Percentiles rank a stretch among this genome's conserved stretches.
Conservation (phyloP, 2,113 vertebrate species). For the Catharus bicknelli region DNA sequence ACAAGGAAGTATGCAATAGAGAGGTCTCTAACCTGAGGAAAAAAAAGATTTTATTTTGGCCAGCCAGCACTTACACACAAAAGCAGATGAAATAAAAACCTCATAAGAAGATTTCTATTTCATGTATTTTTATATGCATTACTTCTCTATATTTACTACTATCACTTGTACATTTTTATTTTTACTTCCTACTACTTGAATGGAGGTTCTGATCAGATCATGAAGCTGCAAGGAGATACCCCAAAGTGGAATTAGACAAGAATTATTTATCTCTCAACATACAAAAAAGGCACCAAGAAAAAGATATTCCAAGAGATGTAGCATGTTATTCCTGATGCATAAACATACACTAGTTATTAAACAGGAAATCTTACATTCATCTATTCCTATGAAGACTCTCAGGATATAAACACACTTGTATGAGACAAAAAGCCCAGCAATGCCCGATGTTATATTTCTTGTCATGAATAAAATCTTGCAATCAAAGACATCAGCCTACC, state of each 20-base stretch:
- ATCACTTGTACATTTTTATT: background rate
- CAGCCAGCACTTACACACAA: background rate
- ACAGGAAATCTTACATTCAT: background rate
- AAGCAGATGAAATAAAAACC: background rate
- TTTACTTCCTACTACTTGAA: background rate
- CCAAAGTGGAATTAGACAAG: background rate
- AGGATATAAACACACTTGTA: background rate
- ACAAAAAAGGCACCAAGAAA: slow-evolving; percentile 11
- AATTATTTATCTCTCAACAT: background rate
- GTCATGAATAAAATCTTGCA: background rate
- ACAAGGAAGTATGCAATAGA: slow-evolving; percentile 94
- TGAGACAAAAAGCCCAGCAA: background rate
- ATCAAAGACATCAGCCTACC: background rate
- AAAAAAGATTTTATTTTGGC: background rate
- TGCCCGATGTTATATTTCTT: background rate
- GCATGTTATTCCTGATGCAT: background rate
- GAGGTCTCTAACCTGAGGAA: slow-evolving; percentile 89
- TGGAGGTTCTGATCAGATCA: background rate
- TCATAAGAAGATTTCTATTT: background rate
- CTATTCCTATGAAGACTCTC: background rate
- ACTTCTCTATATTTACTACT: background rate
- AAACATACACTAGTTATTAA: background rate
- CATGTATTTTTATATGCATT: background rate
- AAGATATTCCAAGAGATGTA: background rate
- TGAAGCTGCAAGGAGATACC: background rate